Base-by-base conservation (phyloP, 1,140 invertebrate species). In the Tyrophagus putrescentiae region DNA sequence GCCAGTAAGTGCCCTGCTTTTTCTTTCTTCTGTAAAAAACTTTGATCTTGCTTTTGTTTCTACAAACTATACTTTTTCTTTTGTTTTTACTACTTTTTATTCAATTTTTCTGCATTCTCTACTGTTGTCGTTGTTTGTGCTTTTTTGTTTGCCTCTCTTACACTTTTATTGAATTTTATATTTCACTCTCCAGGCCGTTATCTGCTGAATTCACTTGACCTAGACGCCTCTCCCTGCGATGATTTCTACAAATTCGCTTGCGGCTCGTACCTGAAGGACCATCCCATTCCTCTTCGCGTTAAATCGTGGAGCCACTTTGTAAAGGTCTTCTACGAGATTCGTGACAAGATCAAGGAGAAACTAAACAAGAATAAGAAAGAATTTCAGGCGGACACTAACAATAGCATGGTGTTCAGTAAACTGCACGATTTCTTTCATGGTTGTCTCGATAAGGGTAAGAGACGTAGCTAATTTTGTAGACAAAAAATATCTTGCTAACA, bases 191-290 rank as follows among this genome's bases (percentile, higher is more conserved):
- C 32, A 57, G 56, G 33, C 28, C 33, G 56, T 28, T 41, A 45
- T 41, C 21, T 57, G 29, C 27, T 39, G 11, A 41, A 33, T 36
- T 45, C 41, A 21, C 31, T 59, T 23, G 57, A 59, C 39, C 18
- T 2, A 11, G 31, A 42, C 16, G 39, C 34, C 3, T 28, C 77
- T 57, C 77, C 78, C 0, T 84, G 83, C 65, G 69, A 80, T n/a
- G 80, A 84, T 68, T 84, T 83, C 66, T 83, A 83, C 66, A 72
- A 76, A 66, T 84, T 80, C 65, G 76, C 80, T 1, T 84, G 82
- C 66, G 81, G 81, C 16, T 66, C 67, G 39, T 72, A 62, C 61
- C 41, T 61, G 4, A 39, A 50, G 25, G 25, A 36, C n/a, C 53
- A 61, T 29, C 57, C 57, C 1, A 42, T 59, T 21, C 57, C 57